Evolutionary conservation across 2,113 vertebrate genomes (phyloP), one percentile per base, ranked within the genome.

Genomic region (Chaetodon auriga): DNA sequence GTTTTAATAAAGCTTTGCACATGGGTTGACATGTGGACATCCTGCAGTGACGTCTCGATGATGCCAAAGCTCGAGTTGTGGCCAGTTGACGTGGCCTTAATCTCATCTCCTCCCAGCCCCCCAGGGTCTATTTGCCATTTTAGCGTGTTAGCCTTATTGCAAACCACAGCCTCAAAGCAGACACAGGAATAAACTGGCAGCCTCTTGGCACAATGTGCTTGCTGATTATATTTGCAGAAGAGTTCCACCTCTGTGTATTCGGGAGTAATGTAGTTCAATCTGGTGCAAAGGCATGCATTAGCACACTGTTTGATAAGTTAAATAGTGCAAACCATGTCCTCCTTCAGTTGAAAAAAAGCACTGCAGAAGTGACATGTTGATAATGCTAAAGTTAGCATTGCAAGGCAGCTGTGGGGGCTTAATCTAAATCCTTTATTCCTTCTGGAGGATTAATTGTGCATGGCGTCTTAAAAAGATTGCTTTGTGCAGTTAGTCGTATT

Each of bases 31-130:
- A 64, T 81, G 72, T 54, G 71, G 71, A 89, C 81, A 81, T 89
- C 83, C 84, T 80, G 66, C 16, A 60, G 84, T 92, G 86, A 92
- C 70, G 68, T 83, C 81, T 72, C 68, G 80, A 81, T 88, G 88
- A 89, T 89, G 87, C 78, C 71, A 88, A 89, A 91, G 85, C 83
- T 84, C 38, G 46, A 69, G 60, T 78, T 85, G 83, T 75, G 87
- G 82, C 76, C 63, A 84, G 84, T 58, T 87, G 72, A 89, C 36
- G 60, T 81, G 87, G 89, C 91, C 87, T 92, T 92, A 93, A 93
- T 93, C 90, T 82, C 51, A 36, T 87, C 82, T 80, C 62, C 77
- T 53, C 62, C 45, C 41, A 71, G 10, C 61, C 72, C 23, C 45
- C 60, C 9, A 23, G 78, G 77, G 60, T 81, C 78, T 48, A 64